phyloP scores from a whole-genome alignment of 1,140 invertebrate genomes.

The Ptiloglossa arizonensis region DNA sequence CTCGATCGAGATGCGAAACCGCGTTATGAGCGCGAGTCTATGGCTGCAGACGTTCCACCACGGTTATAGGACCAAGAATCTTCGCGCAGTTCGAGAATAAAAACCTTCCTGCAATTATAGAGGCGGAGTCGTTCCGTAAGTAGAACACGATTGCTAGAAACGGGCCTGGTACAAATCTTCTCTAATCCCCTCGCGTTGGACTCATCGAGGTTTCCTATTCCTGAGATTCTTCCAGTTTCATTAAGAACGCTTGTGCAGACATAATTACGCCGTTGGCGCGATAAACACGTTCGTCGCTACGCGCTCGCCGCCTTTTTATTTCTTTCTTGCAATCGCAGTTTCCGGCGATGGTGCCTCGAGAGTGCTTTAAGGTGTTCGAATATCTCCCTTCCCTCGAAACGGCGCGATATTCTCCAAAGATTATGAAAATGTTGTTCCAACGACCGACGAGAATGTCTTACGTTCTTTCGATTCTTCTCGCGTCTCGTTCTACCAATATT shows the following conservation, averaged over 20 bases:
- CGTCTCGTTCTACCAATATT: too few relatives aligned
- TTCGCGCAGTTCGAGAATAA: too few relatives aligned
- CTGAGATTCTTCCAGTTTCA: neutral
- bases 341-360: conserved; percentile 11
- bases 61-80: too few relatives aligned
- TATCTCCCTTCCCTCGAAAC: neutral
- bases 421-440: neutral
- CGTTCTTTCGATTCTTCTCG: too few relatives aligned
- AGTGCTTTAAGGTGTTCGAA: neutral
- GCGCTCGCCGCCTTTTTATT: neutral
- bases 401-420: neutral
- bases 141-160: neutral
- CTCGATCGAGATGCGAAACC: too few relatives aligned
- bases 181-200: neutral
- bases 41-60: too few relatives aligned
- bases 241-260: conserved; percentile 1
- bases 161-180: neutral
- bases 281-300: conserved; percentile 21
- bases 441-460: too few relatives aligned
- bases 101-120: neutral
- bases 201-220: neutral
- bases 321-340: neutral
- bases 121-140: neutral
- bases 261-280: conserved; percentile 18
- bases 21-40: too few relatives aligned